Conservation (phyloP, 2,113 vertebrate genomes). For the Phyllostomus discolor region DNA sequence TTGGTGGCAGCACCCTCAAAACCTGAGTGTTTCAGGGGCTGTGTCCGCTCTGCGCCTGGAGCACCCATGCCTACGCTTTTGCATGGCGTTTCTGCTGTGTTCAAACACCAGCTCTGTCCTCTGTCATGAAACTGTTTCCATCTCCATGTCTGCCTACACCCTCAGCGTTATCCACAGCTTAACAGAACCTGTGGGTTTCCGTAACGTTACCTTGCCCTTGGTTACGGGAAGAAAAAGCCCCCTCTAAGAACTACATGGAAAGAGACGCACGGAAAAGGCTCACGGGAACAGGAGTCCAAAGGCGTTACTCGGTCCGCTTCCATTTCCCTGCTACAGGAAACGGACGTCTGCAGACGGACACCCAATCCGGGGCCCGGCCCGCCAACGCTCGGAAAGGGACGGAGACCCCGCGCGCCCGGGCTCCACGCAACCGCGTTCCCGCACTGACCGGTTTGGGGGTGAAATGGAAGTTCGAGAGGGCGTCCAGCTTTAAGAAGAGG, state of each 20-base stretch:
- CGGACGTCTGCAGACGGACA: background rate
- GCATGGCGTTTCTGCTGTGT: background rate
- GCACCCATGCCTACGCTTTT: background rate
- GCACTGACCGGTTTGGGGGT: constrained; percentile 93
- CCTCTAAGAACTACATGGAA: background rate
- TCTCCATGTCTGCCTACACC: background rate
- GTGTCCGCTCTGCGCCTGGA: background rate
- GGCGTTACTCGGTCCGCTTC: background rate
- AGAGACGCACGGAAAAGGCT: background rate
- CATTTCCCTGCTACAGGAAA: background rate
- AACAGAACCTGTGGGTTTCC: background rate
- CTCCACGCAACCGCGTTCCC: rapidly evolving
- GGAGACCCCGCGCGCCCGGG: rapidly evolving
- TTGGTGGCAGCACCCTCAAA: rapidly evolving
- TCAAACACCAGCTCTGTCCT: background rate
- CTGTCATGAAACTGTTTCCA: background rate
- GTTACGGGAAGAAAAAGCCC: background rate
- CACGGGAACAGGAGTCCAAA: background rate
- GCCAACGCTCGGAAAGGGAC: background rate
- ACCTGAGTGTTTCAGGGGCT: background rate
- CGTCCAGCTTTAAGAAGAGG: constrained; percentile 94
- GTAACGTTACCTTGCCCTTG: background rate
- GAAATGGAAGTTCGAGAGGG: constrained; percentile 97
- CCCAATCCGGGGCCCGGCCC: background rate
- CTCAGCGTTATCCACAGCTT: background rate